Conservation (phyloP, 2,113 vertebrate species). For the Strix aluco region DNA sequence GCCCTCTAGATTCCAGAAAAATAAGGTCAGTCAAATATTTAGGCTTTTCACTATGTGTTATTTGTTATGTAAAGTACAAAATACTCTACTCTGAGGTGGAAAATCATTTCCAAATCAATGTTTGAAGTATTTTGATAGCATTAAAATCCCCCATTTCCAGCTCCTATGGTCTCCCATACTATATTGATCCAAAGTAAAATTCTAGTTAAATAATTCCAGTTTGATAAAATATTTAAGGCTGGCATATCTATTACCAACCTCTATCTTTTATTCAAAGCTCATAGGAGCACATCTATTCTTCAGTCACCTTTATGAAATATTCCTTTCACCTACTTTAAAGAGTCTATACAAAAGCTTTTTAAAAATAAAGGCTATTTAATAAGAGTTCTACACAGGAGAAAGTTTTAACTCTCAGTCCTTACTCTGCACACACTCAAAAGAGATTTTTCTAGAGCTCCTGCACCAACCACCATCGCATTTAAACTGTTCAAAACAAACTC, state of each 20-base stretch:
- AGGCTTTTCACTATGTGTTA: neutral
- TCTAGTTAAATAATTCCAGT: neutral
- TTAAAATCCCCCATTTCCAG: accelerated
- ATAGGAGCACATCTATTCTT: neutral
- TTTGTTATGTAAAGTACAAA: neutral
- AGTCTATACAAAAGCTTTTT: neutral
- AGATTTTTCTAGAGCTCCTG: neutral
- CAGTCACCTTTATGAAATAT: neutral
- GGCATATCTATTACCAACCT: neutral
- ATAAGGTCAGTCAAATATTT: neutral
- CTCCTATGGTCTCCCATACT: accelerated
- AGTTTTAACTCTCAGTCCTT: neutral
- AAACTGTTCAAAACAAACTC: neutral
- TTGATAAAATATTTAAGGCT: neutral
- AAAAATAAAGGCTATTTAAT: neutral
- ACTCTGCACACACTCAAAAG: neutral
- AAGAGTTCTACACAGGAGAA: neutral
- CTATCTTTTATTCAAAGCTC: neutral
- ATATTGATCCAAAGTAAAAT: neutral
- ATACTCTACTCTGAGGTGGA: neutral
- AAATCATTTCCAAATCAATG: neutral
- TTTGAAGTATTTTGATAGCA: neutral
- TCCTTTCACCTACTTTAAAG: neutral
- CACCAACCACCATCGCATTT: neutral
- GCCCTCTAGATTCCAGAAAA: neutral